Evolutionary conservation across 1,140 invertebrate species (phyloP), one percentile per base, ranked within the genome.

Genomic region (Marisa cornuarietis): DNA sequence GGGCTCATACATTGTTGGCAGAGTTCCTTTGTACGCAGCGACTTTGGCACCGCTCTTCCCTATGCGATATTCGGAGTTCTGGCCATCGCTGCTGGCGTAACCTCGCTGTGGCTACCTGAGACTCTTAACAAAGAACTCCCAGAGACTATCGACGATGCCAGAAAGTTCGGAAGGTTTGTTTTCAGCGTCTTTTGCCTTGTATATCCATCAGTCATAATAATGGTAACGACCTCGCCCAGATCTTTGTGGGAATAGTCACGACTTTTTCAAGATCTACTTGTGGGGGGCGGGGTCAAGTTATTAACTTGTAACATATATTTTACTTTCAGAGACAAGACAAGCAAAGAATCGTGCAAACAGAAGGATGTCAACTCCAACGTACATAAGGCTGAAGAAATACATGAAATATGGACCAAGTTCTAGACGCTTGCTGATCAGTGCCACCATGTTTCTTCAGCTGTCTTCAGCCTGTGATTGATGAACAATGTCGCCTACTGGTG

Each of bases 11-110:
- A 5, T 75, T 75, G 24, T 61, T 0, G n/a, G 54, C 78, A 84
- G 83, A 81, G 83, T n/a, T 63, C 62, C 9, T 63, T 84, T 20
- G 71, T 82, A 22, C 51, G 76, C 49, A 52, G 76, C 26, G 63
- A 71, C 63, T 75, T 79, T 54, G 76, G 76, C n/a, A 58, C 66
- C 26, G 83, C 81, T n/a, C 51, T 86, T 13, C 85, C 94, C 13
- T 93, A 92, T 49, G 92, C 93, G 5, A 88, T 94, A 8, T 94
- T 93, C 85, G 93, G 93, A 31, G 84, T 88, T 61, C 85, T 92
- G 31, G 90, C 92, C 69, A 78, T 94, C 51, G 74, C 92, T 58
- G 92, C 93, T 24, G 93, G 92, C 51, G 66, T 92, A 0, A 72
- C 92, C 0, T 90, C 91, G 20, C 85, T 92, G 0, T 76, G 91